Evolutionary conservation across 2,888 invertebrate genomes (phyloP), one percentile per base, ranked within the genome.

Genomic region (Lymantria monacha): DNA sequence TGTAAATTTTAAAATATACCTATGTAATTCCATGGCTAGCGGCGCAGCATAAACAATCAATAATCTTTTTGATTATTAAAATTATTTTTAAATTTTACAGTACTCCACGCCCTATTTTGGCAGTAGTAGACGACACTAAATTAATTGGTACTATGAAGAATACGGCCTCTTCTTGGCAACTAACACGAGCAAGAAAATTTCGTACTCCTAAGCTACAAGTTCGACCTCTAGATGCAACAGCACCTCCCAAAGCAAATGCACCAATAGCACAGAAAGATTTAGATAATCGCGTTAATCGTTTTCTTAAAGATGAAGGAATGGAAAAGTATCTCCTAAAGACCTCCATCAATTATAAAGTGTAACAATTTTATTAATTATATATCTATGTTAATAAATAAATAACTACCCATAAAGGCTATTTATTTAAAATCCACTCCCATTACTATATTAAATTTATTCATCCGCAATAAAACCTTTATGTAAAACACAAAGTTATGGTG

Each of bases 181-280:
- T 90, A 14, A 87, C 80, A 0, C 74, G 91, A 12, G 91, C 91
- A 10, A 81, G 91, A 8, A 79, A 83, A 9, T 83, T 87, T 55
- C 81, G 87, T 42, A 61, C 69, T 11, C 86, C 87, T 0, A 87
- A 84, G 46, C 80, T 69, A 0, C 75, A 71, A 38, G 52, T 74
- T 48, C 83, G 81, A 0, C 59, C 83, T 0, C 78, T 84, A 5
- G 87, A 86, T 62, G 80, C 79, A 0, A 79, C 70, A 1, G 81
- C 81, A 0, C 83, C 83, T 0, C 84, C 85, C 0, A 77, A 71
- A 10, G 70, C 77, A n/a, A 76, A 81, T 0, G 85, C 83, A 9
- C 83, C 86, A 1, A 60, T 80, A 44, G 83, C 84, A 0, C 71
- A 78, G 14, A 84, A 84, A 65, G 85, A 91, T 58, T 63, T 91